These are phyloP conservation scores for Hypercompe scribonia DNA, from an alignment of 2,888 invertebrate genomes.

Conservation along the genomic window DNA sequence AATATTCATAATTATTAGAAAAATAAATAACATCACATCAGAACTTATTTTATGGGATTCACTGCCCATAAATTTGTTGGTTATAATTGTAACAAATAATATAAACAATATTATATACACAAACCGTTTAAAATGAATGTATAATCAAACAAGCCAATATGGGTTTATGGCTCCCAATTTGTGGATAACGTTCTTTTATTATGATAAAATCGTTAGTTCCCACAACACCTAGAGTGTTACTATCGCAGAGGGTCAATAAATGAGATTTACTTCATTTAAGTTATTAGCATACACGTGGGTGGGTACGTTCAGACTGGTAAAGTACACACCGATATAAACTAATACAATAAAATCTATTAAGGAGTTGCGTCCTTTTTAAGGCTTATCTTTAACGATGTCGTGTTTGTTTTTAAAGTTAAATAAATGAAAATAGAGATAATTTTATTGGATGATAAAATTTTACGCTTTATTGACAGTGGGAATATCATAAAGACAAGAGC, in stretches of 20 bases:
- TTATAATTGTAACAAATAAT: conserved; percentile 53
- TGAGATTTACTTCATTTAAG: conserved; percentile 72
- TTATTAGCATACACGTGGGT: conserved; percentile 72
- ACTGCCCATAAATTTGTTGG: conserved; percentile 36
- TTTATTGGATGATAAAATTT: conserved; percentile 9
- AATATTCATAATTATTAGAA: conserved; percentile 49
- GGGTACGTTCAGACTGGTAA: conserved; percentile 56
- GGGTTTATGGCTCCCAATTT: conserved; percentile 53
- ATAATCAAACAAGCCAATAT: conserved; percentile 58
- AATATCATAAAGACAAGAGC: conserved; percentile 3
- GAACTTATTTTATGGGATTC: conserved; percentile 43
- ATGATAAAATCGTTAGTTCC: conserved; percentile 61
- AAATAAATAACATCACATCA: conserved; percentile 40
- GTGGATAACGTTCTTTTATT: conserved; percentile 49
- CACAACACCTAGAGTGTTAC: conserved; percentile 68
- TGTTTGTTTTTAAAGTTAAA: conserved; percentile 14
- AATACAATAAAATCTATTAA: conserved; percentile 38
- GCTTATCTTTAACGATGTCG: conserved; percentile 17
- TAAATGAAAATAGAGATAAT: conserved; percentile 7
- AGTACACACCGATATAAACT: conserved; percentile 31
- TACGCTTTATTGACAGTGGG: conserved; percentile 9
- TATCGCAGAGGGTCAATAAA: conserved; percentile 66
- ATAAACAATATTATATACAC: conserved; percentile 61
- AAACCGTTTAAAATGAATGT: conserved; percentile 58
- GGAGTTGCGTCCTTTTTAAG: conserved; percentile 31